Conservation (phyloP, 2,888 invertebrate genomes). For the Spodoptera littoralis region DNA sequence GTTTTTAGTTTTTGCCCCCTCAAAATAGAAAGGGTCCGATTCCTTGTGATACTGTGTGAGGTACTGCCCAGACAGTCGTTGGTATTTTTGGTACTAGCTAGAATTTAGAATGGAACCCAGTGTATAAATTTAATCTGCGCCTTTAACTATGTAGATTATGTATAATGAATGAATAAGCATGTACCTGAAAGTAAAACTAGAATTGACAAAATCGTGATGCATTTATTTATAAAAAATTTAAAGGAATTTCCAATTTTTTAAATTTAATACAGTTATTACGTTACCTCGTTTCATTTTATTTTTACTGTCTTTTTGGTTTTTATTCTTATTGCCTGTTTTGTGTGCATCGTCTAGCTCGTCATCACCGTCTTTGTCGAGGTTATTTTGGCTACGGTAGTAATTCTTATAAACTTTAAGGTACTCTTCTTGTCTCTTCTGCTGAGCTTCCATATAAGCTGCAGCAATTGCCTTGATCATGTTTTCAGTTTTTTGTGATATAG, state of each 20-base stretch:
- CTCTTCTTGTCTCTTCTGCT: constrained; percentile 2
- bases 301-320: background rate
- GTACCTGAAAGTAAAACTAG: no score
- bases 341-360: background rate
- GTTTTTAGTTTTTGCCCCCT: no score
- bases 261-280: constrained; percentile 6
- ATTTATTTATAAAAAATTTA: no score
- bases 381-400: background rate
- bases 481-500: constrained; percentile 9
- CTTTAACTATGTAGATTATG: no score
- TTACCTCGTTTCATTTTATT: background rate
- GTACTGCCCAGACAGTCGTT: no score
- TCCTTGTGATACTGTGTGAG: no score
- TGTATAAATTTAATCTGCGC: no score
- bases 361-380: background rate
- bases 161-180: no score
- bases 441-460: constrained; percentile 8
- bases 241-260: constrained; percentile 11
- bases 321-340: background rate
- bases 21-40: no score
- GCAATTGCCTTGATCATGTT: background rate
- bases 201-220: no score
- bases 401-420: constrained; percentile 1
- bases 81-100: no score
- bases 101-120: no score